phyloP scores from a whole-genome alignment of 2,797 vertebrate species.

The Acipenser oxyrinchus region DNA sequence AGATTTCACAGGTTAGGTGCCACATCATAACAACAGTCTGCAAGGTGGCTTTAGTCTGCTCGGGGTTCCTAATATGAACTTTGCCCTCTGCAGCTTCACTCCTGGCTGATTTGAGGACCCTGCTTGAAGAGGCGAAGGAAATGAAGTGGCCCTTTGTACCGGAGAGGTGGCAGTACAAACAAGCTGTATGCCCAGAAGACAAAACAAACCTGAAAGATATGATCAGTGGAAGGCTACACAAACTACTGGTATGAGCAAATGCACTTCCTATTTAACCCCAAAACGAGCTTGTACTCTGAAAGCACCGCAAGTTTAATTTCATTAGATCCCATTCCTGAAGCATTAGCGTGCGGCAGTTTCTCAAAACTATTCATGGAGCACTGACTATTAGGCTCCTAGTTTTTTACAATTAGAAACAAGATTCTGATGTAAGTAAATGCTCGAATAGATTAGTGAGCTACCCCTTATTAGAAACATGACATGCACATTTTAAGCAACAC shows the following conservation, averaged over 20 bases:
- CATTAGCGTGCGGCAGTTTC: too few species aligned
- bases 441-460: too few species aligned
- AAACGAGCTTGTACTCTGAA: too few species aligned
- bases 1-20: slow-evolving; percentile 18
- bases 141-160: slow-evolving; percentile 97
- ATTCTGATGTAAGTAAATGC: too few species aligned
- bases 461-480: too few species aligned
- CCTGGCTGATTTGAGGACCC: slow-evolving; percentile 67
- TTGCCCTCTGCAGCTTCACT: slow-evolving; percentile 55
- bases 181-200: slow-evolving; percentile 64
- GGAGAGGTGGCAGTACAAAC: slow-evolving; percentile 94
- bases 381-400: too few species aligned
- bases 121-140: slow-evolving; percentile 79
- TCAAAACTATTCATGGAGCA: too few species aligned
- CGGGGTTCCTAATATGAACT: slow-evolving; percentile 37
- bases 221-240: slow-evolving; percentile 58
- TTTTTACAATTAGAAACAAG: too few species aligned
- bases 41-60: slow-evolving; percentile 30
- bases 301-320: too few species aligned
- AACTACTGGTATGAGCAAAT: slow-evolving; percentile 72
- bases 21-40: slow-evolving; percentile 22
- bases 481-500: too few species aligned
- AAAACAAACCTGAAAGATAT: slow-evolving; percentile 84
- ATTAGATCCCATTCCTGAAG: too few species aligned
- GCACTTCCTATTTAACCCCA: too few species aligned